Conservation (phyloP, 2,113 vertebrate species). For the Struthidea cinerea region DNA sequence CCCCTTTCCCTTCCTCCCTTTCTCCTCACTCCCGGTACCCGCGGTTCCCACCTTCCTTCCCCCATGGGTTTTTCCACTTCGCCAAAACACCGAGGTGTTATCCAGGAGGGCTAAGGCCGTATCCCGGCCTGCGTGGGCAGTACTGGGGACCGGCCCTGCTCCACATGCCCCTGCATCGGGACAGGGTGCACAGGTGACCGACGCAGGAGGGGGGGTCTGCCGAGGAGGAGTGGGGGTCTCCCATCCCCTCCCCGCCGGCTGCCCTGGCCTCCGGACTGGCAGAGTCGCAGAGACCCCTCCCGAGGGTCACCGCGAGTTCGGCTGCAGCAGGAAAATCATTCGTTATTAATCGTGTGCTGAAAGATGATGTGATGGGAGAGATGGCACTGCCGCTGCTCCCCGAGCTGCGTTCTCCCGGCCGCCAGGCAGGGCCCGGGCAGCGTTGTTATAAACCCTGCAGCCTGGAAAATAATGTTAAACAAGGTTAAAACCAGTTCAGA, state of each 20-base stretch:
- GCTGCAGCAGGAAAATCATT: neutral
- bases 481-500: neutral
- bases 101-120: neutral
- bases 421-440: neutral
- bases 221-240: neutral
- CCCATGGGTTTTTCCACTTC: neutral
- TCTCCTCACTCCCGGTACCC: no score
- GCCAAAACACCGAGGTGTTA: neutral
- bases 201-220: neutral
- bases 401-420: neutral
- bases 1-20: neutral
- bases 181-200: neutral
- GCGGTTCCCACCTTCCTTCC: neutral
- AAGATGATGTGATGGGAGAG: neutral
- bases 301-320: neutral
- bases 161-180: neutral
- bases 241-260: neutral
- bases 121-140: neutral
- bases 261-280: neutral
- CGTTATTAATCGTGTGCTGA: neutral
- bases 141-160: neutral
- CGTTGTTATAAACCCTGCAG: neutral
- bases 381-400: neutral
- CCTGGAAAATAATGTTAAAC: neutral
- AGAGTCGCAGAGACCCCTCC: neutral